Conservation (phyloP, 2,888 invertebrate species). For the Corbicula japonica region DNA sequence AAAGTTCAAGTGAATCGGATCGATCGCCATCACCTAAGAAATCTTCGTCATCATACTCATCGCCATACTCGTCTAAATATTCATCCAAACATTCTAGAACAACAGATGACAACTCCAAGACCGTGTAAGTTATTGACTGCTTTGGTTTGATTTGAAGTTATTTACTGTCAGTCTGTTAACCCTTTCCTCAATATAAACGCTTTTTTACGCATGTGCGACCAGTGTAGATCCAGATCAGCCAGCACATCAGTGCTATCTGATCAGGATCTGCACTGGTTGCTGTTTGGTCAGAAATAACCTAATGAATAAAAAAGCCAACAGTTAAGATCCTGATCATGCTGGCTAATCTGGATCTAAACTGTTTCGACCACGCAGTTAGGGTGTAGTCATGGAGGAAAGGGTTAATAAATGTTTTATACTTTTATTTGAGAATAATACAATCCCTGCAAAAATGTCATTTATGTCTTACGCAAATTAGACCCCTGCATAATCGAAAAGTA, state of each 20-base stretch:
- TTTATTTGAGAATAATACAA: conserved; percentile 1
- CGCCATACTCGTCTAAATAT: conserved; percentile 1
- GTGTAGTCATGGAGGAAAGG: not conserved
- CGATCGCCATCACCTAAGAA: conserved; percentile 50
- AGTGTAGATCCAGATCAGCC: not conserved
- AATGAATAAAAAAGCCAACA: too few species aligned
- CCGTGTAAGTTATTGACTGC: not conserved
- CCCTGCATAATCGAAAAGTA: too few species aligned
- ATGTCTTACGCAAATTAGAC: too few species aligned
- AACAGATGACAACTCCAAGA: not conserved
- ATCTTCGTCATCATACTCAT: conserved; percentile 10
- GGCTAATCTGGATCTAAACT: too few species aligned
- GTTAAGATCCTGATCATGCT: too few species aligned
- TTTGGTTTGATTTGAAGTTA: not conserved
- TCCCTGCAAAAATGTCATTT: too few species aligned
- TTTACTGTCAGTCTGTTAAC: conserved; percentile 8
- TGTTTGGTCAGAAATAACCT: too few species aligned
- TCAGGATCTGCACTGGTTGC: too few species aligned
- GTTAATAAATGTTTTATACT: not conserved
- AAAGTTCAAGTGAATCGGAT: conserved; percentile 69
- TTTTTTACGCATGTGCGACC: not conserved
- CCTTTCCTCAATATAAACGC: too few species aligned
- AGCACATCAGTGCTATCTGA: not conserved
- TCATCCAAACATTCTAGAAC: not conserved
- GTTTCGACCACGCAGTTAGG: not conserved